Base-by-base conservation (phyloP, 2,888 invertebrate species). In the Trichopria drosophilae region DNA sequence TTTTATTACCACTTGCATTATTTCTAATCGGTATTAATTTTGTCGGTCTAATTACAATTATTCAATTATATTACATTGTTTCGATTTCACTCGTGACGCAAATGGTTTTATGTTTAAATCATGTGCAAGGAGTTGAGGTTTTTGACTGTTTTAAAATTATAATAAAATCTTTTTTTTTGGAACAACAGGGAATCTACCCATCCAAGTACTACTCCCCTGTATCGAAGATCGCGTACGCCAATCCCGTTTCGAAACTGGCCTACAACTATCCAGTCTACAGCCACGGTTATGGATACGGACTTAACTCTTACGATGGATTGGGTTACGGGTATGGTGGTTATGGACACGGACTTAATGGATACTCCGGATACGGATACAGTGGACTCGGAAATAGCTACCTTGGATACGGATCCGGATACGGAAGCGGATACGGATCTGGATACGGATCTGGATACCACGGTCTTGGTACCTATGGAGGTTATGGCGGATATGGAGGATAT, bases 211-310 rank as follows among this genome's bases (percentile, higher is more conserved):
- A n/a, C n/a, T 26, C 71, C 23, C 34, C 59, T 3, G 51, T 67
- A 13, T 58, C 63, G 7, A 69, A 68, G 46, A 51, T 70, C 29
- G 64, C 60, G 1, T 69, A 69, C 43, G 55, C 65, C 15, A 50
- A 46, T n/a, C 47, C 47, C 2, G 22, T 36, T 36, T 31, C 40
- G 32, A 47, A 53, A 20, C 22, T 57, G 13, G 55, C 54, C 39
- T 61, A 64, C 23, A 58, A 63, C 41, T 57, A 31, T 7, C 48
- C 55, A 4, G 58, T 58, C 19, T 64, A 63, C 46, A n/a, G 46
- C 15, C 34, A 45, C 9, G 54, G 58, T 36, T 60, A 60, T 53
- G 22, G 58, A 10, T 57, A 57, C 10, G 53, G 59, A 12, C 24
- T 55, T 10, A 43, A 52, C 26, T 49, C 51, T 29, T 62, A 63